Evolutionary conservation across 2,113 vertebrate species (phyloP), one percentile per base, ranked within the genome.

Genomic region (Psittacula cyanocephala): DNA sequence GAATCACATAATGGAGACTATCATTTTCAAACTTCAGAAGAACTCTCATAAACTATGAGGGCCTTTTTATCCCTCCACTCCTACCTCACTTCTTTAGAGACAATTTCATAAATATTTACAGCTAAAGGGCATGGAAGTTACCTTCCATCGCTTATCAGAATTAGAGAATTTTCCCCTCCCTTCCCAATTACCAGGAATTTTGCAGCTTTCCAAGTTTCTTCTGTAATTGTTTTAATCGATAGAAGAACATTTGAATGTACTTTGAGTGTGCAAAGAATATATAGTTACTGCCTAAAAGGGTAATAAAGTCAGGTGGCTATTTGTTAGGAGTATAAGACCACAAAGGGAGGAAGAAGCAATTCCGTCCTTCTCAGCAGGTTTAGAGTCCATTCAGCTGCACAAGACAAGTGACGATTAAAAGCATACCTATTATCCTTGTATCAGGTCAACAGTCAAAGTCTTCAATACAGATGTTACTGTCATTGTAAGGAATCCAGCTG

Each of bases 51-150:
- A 86, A 83, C 29, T 65, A 70, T 10, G 11, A 68, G 35, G 29
- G 50, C 24, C 1, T 4, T 11, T 68, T 63, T 67, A 35, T 82
- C 7, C 20, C 10, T 6, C 10, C 1, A 41, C 22, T 62, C 68
- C 75, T 60, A 67, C 33, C 15, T 87, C 13, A 60, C 18, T 88
- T 89, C 43, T 90, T 88, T 46, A 59, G 71, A 94, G 65, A 91
- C 19, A 85, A 70, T 89, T 96, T 85, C 46, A 93, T 92, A 77
- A 90, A 91, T 93, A 96, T 85, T 92, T 95, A 93, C 78, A 91
- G 70, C 18, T 67, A 44, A 86, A 90, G 72, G 46, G 17, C 31
- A 81, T 46, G 37, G 62, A 77, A 88, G 25, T 82, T 94, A 88
- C 43, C 28, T 94, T 94, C 49, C 22, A 41, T 79, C 10, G 15